Percentiles rank a stretch among this genome's conserved stretches.
Conservation (phyloP, 2,113 vertebrate species). For the Gymnorhina tibicen region DNA sequence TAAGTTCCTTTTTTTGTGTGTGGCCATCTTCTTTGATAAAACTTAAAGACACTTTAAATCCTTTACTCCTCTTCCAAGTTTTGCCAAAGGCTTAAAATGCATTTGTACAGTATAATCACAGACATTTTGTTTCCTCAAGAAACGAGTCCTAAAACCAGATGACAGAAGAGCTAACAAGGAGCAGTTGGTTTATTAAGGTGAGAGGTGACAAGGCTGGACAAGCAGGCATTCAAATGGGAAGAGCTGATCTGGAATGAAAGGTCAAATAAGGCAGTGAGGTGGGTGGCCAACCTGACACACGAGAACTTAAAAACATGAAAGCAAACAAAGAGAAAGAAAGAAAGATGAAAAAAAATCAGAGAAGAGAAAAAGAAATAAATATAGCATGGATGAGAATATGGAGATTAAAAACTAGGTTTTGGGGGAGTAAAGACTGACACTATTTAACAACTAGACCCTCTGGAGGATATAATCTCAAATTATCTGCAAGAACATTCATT, state of each 20-base stretch:
- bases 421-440: not conserved
- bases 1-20: not conserved
- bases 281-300: not conserved
- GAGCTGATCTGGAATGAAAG: not conserved
- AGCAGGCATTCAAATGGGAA: not conserved
- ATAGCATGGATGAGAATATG: not conserved
- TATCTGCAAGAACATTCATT: not conserved
- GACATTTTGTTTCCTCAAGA: not conserved
- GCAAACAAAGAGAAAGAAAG: not conserved
- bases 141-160: not conserved
- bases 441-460: not conserved
- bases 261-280: not conserved
- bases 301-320: not conserved
- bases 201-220: not conserved
- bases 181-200: not conserved
- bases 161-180: not conserved
- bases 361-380: not conserved
- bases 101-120: not conserved
- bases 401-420: not conserved
- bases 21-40: not conserved
- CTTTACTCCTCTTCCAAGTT: not conserved
- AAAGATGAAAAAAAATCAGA: not conserved
- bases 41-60: not conserved
- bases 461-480: not conserved
- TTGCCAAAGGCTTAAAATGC: not conserved